These are phyloP conservation scores for Emydura subglobosa DNA, from an alignment of 2,113 vertebrate species.

Conservation along the genomic window DNA sequence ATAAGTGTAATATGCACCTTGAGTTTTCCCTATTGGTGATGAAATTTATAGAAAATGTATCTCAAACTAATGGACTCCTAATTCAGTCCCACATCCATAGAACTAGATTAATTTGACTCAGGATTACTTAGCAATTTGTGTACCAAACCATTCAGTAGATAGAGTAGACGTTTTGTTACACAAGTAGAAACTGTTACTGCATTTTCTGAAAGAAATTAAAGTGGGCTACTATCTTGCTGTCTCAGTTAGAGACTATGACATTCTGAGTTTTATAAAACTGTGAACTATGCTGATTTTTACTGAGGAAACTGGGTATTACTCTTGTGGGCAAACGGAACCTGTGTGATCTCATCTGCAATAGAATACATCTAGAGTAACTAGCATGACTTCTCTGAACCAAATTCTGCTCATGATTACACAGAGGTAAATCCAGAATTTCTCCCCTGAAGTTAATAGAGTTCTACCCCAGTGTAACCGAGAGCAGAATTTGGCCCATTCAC, in stretches of 20 bases:
- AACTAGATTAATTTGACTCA: background rate
- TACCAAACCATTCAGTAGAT: background rate
- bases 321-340: background rate
- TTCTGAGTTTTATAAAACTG: background rate
- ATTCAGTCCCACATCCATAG: background rate
- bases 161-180: background rate
- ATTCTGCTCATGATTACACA: background rate
- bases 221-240: background rate
- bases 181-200: accelerated
- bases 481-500: too few species aligned
- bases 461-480: background rate
- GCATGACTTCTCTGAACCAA: background rate
- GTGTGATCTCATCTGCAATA: background rate
- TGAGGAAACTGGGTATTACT: background rate
- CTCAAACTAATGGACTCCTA: background rate
- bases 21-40: background rate
- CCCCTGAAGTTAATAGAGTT: background rate
- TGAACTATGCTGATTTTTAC: background rate
- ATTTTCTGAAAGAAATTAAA: background rate
- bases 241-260: background rate
- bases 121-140: background rate
- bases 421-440: background rate
- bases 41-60: background rate
- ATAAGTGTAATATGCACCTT: background rate
- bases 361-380: background rate